Evolutionary conservation across 2,888 invertebrate species (phyloP).

Genomic region (Hirtodrosophila cameraria): DNA sequence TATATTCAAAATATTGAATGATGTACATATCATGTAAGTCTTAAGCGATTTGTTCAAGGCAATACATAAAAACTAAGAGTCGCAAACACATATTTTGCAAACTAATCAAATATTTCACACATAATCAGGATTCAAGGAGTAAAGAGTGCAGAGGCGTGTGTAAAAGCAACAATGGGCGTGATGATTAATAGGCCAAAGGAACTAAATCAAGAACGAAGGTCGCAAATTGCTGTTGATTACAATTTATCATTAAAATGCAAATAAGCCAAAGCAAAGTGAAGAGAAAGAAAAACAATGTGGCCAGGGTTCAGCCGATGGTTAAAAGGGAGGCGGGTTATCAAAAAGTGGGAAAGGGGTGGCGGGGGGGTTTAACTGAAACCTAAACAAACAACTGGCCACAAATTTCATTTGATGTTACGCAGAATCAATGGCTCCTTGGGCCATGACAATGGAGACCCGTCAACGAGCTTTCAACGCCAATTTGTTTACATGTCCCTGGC

Average conservation of each 20-base stretch:
- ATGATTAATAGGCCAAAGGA: slow-evolving; percentile 62
- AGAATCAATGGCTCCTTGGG: slow-evolving; percentile 37
- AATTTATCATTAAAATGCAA: slow-evolving; percentile 70
- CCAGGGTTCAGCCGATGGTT: neutral
- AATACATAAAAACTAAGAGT: neutral
- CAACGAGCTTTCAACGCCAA: slow-evolving; percentile 69
- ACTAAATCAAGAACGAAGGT: slow-evolving; percentile 20
- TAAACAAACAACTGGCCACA: slow-evolving; percentile 66
- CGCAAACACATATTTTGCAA: slow-evolving; percentile 11
- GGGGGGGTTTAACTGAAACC: slow-evolving; percentile 26
- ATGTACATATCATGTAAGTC: neutral
- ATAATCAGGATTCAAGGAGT: neutral
- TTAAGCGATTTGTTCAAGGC: neutral
- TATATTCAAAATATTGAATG: no score
- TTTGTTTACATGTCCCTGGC: slow-evolving; percentile 70
- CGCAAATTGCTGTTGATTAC: slow-evolving; percentile 70
- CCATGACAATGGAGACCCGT: slow-evolving; percentile 48
- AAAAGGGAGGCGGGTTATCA: neutral
- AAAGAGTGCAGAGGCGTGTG: neutral
- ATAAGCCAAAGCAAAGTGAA: slow-evolving; percentile 41
- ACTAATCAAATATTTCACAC: slow-evolving; percentile 36
- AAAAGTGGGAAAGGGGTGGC: neutral
- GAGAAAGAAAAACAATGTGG: slow-evolving; percentile 35
- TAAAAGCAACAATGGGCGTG: slow-evolving; percentile 31
- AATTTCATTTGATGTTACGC: slow-evolving; percentile 43